Evolutionary conservation across 2,797 vertebrate genomes (phyloP).

Genomic region (Notoglanidium macrostoma): DNA sequence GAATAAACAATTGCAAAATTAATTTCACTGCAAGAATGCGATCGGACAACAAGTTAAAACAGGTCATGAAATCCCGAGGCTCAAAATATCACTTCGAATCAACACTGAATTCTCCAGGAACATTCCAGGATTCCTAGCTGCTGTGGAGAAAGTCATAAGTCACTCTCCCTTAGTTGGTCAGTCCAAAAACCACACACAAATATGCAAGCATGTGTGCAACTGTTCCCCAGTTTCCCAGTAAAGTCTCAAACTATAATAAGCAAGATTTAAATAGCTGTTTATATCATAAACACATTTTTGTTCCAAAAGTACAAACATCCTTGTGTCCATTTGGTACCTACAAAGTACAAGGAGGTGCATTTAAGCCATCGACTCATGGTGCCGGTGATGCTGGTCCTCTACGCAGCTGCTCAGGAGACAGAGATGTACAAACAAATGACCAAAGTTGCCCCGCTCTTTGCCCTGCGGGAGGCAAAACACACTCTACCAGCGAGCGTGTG

Average conservation of each 20-base stretch:
- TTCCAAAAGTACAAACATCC: background rate
- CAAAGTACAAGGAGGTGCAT: constrained; percentile 85
- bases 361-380: constrained; percentile 93
- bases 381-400: constrained; percentile 69
- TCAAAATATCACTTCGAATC: constrained; percentile 37
- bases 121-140: constrained; percentile 38
- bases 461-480: constrained; percentile 43
- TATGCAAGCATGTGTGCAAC: background rate
- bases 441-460: constrained; percentile 34
- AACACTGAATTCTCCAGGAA: constrained; percentile 33
- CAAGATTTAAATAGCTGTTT: constrained; percentile 1
- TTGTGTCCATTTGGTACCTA: constrained; percentile 76
- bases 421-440: constrained; percentile 49
- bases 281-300: background rate
- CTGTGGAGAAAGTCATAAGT: constrained; percentile 44
- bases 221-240: background rate
- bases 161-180: constrained; percentile 21
- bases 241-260: constrained; percentile 7
- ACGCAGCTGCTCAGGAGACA: constrained; percentile 70
- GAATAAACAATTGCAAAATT: background rate
- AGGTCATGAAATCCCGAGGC: constrained; percentile 33
- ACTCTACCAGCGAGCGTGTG: constrained; percentile 76
- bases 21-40: constrained; percentile 1
- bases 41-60: constrained; percentile 49
- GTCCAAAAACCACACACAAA: constrained; percentile 20